A percentile compares a stretch with the other conserved stretches of the same genome.
Evolutionary conservation across 1,140 invertebrate genomes (phyloP).

Genomic region (Drosophila grimshawi): DNA sequence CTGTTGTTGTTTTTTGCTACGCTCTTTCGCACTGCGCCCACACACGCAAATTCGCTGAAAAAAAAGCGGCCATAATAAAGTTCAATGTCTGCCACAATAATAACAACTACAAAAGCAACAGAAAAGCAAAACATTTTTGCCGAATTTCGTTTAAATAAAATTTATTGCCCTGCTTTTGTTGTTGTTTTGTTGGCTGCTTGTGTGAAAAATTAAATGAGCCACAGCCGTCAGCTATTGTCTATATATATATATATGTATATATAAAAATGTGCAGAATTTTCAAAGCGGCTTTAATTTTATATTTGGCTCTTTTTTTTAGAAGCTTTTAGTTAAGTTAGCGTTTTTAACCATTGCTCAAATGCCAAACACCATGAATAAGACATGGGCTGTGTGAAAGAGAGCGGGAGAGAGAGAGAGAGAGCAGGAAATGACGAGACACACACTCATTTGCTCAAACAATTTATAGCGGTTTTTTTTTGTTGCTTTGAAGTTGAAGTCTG

Average conservation of each 20-base stretch:
- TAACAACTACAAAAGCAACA: slow-evolving; percentile 23
- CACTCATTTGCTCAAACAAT: slow-evolving; percentile 3
- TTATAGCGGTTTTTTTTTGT: slow-evolving; percentile 20
- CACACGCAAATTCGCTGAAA: slow-evolving; percentile 29
- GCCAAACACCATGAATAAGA: slow-evolving; percentile 52
- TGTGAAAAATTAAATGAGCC: slow-evolving; percentile 55
- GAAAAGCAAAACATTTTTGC: slow-evolving; percentile 34
- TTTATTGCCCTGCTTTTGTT: slow-evolving; percentile 44
- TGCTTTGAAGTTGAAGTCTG: slow-evolving; percentile 14
- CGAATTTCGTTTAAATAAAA: slow-evolving; percentile 50
- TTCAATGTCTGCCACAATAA: slow-evolving; percentile 65
- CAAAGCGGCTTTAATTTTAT: slow-evolving; percentile 26
- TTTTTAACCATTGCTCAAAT: slow-evolving; percentile 50
- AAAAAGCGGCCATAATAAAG: slow-evolving; percentile 56
- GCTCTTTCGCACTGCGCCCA: slow-evolving; percentile 42
- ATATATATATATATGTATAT: slow-evolving; percentile 13
- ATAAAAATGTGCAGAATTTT: slow-evolving; percentile 30
- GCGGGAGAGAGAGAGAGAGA: background rate
- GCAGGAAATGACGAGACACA: background rate
- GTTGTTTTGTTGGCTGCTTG: slow-evolving; percentile 32
- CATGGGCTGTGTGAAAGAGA: background rate
- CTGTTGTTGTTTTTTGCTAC: slow-evolving; percentile 21
- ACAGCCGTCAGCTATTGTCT: slow-evolving; percentile 20
- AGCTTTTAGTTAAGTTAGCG: slow-evolving; percentile 36
- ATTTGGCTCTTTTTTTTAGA: slow-evolving; percentile 33